Base-by-base conservation (phyloP, 2,888 invertebrate genomes). In the Meloe dianella region DNA sequence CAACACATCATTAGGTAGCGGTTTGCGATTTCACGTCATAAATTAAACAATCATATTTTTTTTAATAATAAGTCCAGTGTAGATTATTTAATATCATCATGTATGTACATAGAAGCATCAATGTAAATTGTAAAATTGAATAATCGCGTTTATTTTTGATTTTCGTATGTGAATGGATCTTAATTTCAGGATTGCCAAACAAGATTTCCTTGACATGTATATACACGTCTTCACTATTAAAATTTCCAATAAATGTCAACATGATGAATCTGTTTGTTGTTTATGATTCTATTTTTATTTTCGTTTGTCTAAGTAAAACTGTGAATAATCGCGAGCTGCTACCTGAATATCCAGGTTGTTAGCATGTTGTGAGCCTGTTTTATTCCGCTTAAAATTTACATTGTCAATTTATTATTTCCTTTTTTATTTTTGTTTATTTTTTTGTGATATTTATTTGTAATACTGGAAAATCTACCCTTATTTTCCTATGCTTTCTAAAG, bases 331-430 rank as follows among this genome's bases (percentile, higher is more conserved):
- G 81, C 78, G 78, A 83, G 82, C 83, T 82, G 83, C 84, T 84
- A 83, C 82, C 83, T 79, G 74, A 76, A 67, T 75, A 10, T 47
- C 47, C 74, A 79, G 79, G 84, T 84, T 85, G 85, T 84, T 84
- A 84, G 85, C 85, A 85, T 85, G 85, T 85, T 85, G 85, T 85
- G 84, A 84, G 82, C 78, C 78, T 79, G 76, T 74, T 74, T 70
- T 70, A 61, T 67, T 68, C 66, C 66, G 68, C 68, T 68, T 71
- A 61, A 63, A 70, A 35, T 41, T 20, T 60, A 60, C 38, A 60
- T 41, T 32, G 27, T 41, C 57, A 61, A 57, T 30, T 38, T 57
- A 57, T 63, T 63, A 27, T 24, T 66, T 70, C 65, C 60, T 59
- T 60, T 64, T 64, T 61, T n/a, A n/a, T n/a, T n/a, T n/a, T n/a